Conservation (phyloP, 2,888 invertebrate species). For the Harpalus rubripes region DNA sequence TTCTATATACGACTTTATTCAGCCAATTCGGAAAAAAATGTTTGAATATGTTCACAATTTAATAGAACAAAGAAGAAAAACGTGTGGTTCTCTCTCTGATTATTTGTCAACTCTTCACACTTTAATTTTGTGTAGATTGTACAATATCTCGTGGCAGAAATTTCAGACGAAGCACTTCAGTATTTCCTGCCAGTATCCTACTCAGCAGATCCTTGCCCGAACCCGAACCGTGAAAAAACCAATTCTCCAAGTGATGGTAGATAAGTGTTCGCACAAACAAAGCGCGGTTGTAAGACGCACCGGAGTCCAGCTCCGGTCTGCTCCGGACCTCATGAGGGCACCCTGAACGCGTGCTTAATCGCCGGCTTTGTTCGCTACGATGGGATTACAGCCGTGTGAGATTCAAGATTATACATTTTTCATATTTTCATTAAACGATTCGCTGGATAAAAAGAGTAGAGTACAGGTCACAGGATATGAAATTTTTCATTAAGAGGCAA, state of each 20-base stretch:
- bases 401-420: conserved; percentile 59
- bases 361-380: conserved; percentile 57
- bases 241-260: conserved; percentile 58
- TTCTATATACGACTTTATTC: too few species aligned
- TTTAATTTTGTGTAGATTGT: background rate
- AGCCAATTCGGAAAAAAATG: too few species aligned
- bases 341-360: conserved; percentile 56
- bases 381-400: conserved; percentile 53
- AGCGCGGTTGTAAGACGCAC: conserved; percentile 10
- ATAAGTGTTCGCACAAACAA: conserved; percentile 61
- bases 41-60: too few species aligned
- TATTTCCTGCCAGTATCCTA: conserved; percentile 26
- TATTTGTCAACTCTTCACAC: background rate
- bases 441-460: background rate
- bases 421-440: conserved; percentile 59
- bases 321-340: background rate
- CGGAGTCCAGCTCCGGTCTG: conserved; percentile 18
- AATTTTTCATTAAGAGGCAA: background rate
- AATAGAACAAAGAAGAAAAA: too few species aligned
- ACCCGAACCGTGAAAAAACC: conserved; percentile 44
- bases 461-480: conserved; percentile 23
- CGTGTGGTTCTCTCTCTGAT: background rate
- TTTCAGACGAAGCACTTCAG: conserved; percentile 13
- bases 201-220: conserved; percentile 36
- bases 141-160: background rate